phyloP scores from a whole-genome alignment of 2,888 invertebrate genomes.

The Psylliodes chrysocephalus region DNA sequence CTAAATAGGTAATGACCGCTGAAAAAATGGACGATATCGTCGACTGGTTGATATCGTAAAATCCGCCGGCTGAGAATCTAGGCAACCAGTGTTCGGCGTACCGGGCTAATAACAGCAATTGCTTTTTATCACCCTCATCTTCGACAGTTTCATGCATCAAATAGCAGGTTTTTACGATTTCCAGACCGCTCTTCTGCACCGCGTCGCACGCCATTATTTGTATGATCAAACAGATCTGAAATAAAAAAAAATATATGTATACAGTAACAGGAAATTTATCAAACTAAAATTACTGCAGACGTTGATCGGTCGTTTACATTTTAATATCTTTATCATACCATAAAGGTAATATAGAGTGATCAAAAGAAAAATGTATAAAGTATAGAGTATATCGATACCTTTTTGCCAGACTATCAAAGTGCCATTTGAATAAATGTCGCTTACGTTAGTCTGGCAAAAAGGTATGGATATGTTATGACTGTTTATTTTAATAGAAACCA shows the following conservation, averaged over 20 bases:
- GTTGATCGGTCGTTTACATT: too few species aligned
- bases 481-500: too few species aligned
- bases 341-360: neutral
- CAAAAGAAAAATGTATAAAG: neutral
- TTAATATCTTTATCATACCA: too few species aligned
- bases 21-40: slow-evolving; percentile 32
- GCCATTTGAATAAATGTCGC: too few species aligned
- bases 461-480: too few species aligned
- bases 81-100: slow-evolving; percentile 38
- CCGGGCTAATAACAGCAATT: slow-evolving; percentile 22
- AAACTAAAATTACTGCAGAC: neutral
- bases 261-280: neutral
- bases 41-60: slow-evolving; percentile 35
- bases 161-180: slow-evolving; percentile 32
- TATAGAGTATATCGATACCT: too few species aligned
- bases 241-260: too few species aligned
- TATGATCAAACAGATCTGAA: slow-evolving; percentile 31
- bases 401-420: too few species aligned
- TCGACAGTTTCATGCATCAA: slow-evolving; percentile 19
- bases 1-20: slow-evolving; percentile 29
- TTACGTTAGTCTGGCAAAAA: too few species aligned
- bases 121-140: slow-evolving; percentile 25
- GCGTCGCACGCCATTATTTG: slow-evolving; percentile 35
- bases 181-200: slow-evolving; percentile 30
- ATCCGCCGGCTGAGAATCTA: slow-evolving; percentile 37